These are phyloP conservation scores for Brachionus manjavacas DNA, from an alignment of 1,140 invertebrate species.

Conservation along the genomic window DNA sequence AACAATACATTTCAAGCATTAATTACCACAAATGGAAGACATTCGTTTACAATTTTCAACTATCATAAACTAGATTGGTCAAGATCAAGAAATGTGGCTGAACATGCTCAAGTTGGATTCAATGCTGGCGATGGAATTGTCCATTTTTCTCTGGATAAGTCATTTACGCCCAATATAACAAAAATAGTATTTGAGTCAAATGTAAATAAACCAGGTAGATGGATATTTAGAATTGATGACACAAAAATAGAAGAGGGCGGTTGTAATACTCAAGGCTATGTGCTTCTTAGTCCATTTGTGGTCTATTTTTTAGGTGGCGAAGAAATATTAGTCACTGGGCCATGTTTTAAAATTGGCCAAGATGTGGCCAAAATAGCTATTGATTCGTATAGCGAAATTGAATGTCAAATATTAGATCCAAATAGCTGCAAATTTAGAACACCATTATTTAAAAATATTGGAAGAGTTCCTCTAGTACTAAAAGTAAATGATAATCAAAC, in stretches of 20 bases:
- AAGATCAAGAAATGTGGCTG: background rate
- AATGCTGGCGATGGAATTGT: constrained; percentile 2
- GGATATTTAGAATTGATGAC: background rate
- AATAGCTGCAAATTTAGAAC: background rate
- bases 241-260: background rate
- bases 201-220: background rate
- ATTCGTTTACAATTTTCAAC: constrained; percentile 17
- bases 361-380: background rate
- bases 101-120: background rate
- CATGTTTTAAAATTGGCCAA: background rate
- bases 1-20: constrained; percentile 21
- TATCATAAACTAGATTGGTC: constrained; percentile 5
- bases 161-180: background rate
- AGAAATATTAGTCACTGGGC: background rate
- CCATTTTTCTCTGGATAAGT: background rate
- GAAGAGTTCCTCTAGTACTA: background rate
- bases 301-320: background rate
- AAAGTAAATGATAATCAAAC: background rate
- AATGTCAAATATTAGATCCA: background rate
- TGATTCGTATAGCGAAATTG: background rate
- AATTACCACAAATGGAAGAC: background rate
- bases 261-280: background rate
- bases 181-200: background rate
- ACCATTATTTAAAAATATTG: background rate
- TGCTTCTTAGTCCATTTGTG: background rate